Percentiles rank a stretch among this genome's conserved stretches.
Evolutionary conservation across 1,140 invertebrate species (phyloP).

Genomic region (Telenomus remus): DNA sequence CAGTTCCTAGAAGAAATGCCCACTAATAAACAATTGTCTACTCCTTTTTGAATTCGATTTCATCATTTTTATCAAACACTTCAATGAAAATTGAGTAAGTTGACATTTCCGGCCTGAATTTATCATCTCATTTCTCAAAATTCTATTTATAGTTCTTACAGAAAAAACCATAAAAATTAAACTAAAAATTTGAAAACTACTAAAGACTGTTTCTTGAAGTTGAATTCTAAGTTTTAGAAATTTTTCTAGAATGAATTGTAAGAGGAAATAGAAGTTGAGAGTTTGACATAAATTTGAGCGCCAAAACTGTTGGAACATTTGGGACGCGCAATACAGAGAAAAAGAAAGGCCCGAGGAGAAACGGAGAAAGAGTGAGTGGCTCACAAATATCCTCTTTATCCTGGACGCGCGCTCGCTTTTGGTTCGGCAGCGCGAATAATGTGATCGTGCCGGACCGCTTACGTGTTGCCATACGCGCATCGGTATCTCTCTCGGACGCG

Average conservation of each 20-base stretch:
- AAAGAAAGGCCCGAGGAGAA: slow-evolving; percentile 13
- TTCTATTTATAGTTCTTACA: not conserved
- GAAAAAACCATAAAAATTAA: no score
- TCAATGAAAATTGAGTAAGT: no score
- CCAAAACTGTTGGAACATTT: not conserved
- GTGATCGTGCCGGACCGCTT: slow-evolving; percentile 25
- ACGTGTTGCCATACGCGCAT: slow-evolving; percentile 32
- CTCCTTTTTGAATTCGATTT: not conserved
- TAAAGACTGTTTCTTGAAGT: no score
- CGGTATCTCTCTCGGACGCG: not conserved
- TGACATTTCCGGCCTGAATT: not conserved
- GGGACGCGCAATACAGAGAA: slow-evolving; percentile 7
- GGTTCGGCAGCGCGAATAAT: slow-evolving; percentile 31
- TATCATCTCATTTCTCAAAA: not conserved
- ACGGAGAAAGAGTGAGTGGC: slow-evolving; percentile 13
- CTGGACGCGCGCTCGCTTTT: slow-evolving; percentile 27
- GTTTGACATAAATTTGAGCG: slow-evolving; percentile 1
- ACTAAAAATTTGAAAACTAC: no score
- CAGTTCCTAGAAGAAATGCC: slow-evolving; percentile 23
- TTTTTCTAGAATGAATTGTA: not conserved
- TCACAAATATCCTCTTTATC: slow-evolving; percentile 27
- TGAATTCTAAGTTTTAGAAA: no score
- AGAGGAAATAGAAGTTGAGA: not conserved
- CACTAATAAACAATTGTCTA: slow-evolving; percentile 22
- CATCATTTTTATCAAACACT: no score